Evolutionary conservation across 2,797 vertebrate genomes (phyloP).

Genomic region (Hipposideros larvatus): DNA sequence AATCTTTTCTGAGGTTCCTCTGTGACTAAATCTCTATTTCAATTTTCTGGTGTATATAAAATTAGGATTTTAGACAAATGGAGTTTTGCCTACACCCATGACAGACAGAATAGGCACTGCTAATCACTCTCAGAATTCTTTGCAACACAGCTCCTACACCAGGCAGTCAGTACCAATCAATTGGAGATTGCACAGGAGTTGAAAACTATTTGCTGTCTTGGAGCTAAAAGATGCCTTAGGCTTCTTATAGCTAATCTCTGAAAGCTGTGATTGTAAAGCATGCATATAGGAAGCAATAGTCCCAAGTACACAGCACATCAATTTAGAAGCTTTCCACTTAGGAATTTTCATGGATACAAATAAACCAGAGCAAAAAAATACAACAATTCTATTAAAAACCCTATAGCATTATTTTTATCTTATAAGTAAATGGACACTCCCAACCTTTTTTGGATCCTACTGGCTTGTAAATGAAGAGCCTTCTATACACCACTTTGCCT

Average conservation of each 20-base stretch:
- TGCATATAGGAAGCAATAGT: not conserved
- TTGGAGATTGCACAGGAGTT: not conserved
- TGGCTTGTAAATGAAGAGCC: not conserved
- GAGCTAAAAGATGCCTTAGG: not conserved
- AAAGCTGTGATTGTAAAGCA: not conserved
- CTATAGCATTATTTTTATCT: not conserved
- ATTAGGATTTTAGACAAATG: constrained; percentile 37
- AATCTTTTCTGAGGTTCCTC: constrained; percentile 46
- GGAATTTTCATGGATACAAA: not conserved
- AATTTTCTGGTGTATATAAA: constrained; percentile 51
- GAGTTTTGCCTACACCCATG: not conserved
- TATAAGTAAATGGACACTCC: not conserved
- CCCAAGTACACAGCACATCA: not conserved
- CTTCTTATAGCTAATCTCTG: not conserved
- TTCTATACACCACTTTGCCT: not conserved
- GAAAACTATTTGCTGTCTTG: not conserved
- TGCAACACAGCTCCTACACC: not conserved
- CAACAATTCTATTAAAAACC: not conserved
- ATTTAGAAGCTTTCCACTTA: constrained; percentile 4
- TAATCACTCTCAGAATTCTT: constrained; percentile 41
- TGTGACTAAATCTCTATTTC: constrained; percentile 64
- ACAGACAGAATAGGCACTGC: constrained; percentile 18
- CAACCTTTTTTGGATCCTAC: not conserved
- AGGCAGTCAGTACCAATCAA: not conserved
- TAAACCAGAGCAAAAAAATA: not conserved